A percentile compares a stretch with the other conserved stretches of the same genome.
These are phyloP conservation scores for Anguilla obscura DNA, from an alignment of 2,797 vertebrate species.

Conservation along the genomic window DNA sequence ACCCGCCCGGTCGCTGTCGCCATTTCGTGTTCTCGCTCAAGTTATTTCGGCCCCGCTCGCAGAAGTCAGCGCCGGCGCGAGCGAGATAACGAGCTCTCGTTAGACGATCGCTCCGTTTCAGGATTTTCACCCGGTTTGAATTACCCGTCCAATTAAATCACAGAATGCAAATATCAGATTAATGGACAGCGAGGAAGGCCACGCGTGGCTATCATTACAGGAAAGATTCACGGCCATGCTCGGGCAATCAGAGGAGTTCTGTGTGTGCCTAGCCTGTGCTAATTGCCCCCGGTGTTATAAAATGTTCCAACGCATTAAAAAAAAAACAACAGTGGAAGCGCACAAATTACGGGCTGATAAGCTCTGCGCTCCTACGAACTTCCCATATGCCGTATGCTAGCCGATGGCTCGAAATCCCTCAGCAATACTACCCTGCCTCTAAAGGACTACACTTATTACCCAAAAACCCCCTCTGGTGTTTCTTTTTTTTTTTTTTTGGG, in stretches of 20 bases:
- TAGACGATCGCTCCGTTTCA: background rate
- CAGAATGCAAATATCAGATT: conserved; percentile 8
- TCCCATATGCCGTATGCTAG: background rate
- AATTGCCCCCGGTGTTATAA: background rate
- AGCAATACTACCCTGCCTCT: background rate
- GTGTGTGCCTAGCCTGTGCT: background rate
- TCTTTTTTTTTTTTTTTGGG: too few species aligned
- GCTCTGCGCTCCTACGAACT: background rate
- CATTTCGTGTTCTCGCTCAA: background rate
- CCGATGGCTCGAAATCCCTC: background rate
- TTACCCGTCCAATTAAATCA: conserved; percentile 5
- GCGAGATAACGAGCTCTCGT: background rate
- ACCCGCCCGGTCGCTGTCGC: background rate
- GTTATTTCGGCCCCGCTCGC: background rate
- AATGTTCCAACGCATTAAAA: background rate
- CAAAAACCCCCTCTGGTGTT: background rate
- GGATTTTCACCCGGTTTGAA: background rate
- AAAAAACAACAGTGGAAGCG: background rate
- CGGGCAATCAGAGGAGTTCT: background rate
- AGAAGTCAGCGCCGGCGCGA: background rate
- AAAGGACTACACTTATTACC: background rate
- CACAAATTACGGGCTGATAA: background rate
- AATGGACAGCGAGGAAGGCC: background rate
- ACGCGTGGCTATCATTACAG: background rate
- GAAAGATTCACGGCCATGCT: background rate